Conservation (phyloP, 2,113 vertebrate genomes). For the Reinhardtius hippoglossoides region DNA sequence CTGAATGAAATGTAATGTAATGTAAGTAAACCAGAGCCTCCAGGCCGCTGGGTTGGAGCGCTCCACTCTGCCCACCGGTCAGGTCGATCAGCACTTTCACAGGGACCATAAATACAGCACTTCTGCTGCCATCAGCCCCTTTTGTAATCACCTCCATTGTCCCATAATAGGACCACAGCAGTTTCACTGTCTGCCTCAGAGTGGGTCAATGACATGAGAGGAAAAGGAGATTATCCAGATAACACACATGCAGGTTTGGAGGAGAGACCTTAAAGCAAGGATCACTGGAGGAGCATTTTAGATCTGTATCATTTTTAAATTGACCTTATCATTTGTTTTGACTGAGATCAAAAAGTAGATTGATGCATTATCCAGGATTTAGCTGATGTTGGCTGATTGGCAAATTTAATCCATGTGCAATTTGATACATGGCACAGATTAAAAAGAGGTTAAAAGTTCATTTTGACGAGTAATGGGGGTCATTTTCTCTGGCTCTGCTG, state of each 20-base stretch:
- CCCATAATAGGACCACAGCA: slow-evolving; percentile 58
- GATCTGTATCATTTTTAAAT: slow-evolving; percentile 12
- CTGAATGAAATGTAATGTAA: too few relatives aligned
- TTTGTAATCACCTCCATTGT: slow-evolving; percentile 72
- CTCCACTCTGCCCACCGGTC: slow-evolving; percentile 31
- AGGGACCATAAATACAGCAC: slow-evolving; percentile 68
- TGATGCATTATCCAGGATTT: not conserved
- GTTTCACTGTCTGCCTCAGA: slow-evolving; percentile 62
- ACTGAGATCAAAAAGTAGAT: too few relatives aligned
- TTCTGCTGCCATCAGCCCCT: slow-evolving; percentile 76
- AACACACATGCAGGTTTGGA: slow-evolving; percentile 20
- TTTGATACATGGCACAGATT: not conserved
- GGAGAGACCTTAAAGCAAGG: not conserved
- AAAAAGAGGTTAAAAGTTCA: not conserved
- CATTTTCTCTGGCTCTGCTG: not conserved
- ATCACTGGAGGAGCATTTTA: not conserved
- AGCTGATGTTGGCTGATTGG: not conserved
- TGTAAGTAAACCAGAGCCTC: slow-evolving; percentile 54
- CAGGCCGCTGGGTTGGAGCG: slow-evolving; percentile 35
- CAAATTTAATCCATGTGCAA: not conserved
- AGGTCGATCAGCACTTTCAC: slow-evolving; percentile 56
- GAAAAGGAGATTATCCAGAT: slow-evolving; percentile 42
- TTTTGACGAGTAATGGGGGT: too few relatives aligned
- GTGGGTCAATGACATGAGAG: slow-evolving; percentile 53
- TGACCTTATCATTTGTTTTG: slow-evolving; percentile 1